These are phyloP conservation scores for Tachuris rubrigastra DNA, from an alignment of 2,113 vertebrate genomes.

Conservation along the genomic window DNA sequence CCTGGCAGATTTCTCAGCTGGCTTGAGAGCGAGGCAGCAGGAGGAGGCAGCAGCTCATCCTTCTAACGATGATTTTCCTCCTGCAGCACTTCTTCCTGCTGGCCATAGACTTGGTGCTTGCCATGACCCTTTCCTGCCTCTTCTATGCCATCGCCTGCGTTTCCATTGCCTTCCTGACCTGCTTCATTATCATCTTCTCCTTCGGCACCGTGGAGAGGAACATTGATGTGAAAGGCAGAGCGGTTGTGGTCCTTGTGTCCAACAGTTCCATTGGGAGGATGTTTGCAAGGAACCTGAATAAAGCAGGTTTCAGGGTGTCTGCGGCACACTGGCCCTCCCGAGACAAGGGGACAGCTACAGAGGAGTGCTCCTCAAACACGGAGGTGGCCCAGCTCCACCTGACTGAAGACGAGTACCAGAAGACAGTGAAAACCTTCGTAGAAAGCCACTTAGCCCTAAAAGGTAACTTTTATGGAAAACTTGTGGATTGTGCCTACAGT, in stretches of 20 bases:
- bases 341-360: not conserved
- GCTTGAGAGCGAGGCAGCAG: not conserved
- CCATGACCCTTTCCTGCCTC: conserved; percentile 27
- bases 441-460: conserved; percentile 1
- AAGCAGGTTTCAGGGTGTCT: not conserved
- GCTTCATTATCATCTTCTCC: conserved; percentile 39
- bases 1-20: not conserved
- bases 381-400: not conserved
- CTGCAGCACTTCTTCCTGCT: conserved; percentile 12
- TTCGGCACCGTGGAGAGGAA: not conserved
- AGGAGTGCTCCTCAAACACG: not conserved
- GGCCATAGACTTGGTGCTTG: conserved; percentile 53
- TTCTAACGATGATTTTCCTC: not conserved
- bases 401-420: conserved; percentile 26
- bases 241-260: not conserved
- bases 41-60: not conserved
- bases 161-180: not conserved
- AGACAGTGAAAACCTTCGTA: conserved; percentile 30
- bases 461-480: conserved; percentile 36
- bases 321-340: not conserved
- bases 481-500: not conserved
- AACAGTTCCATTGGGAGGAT: conserved; percentile 19
- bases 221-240: not conserved
- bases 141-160: conserved; percentile 38
- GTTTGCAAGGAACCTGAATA: conserved; percentile 1